Conservation (phyloP, 2,113 vertebrate species). For the Cepphus grylle region DNA sequence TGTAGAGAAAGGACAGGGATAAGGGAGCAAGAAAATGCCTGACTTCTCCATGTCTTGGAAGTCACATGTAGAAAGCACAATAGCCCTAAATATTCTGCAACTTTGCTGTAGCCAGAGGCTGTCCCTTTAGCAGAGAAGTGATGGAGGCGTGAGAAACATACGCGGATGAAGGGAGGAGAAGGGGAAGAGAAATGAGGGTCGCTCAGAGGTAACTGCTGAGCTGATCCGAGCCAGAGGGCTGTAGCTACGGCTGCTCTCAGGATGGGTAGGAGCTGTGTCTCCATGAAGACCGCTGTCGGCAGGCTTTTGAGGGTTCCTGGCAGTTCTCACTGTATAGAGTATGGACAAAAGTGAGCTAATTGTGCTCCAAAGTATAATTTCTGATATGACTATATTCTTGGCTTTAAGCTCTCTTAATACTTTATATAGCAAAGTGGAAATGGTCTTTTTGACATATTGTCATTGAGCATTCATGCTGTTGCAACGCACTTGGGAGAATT, state of each 20-base stretch:
- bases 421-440: background rate
- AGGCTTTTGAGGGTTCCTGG: background rate
- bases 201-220: background rate
- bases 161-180: background rate
- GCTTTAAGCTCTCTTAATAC: constrained; percentile 1
- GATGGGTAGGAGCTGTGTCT: background rate
- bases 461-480: background rate
- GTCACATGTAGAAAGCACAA: constrained; percentile 20
- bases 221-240: background rate
- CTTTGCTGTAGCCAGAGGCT: background rate
- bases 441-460: background rate
- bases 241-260: background rate
- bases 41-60: background rate
- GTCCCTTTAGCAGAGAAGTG: background rate
- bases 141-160: background rate
- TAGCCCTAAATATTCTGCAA: background rate
- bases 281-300: background rate
- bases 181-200: background rate
- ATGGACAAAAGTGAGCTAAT: background rate
- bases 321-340: background rate
- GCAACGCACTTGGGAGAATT: background rate
- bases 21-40: background rate
- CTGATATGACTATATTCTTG: background rate
- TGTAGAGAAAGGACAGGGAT: background rate
- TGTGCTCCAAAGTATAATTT: background rate